A percentile compares a stretch with the other conserved stretches of the same genome.
Conservation (phyloP, 2,113 vertebrate species). For the Oxyura jamaicensis region DNA sequence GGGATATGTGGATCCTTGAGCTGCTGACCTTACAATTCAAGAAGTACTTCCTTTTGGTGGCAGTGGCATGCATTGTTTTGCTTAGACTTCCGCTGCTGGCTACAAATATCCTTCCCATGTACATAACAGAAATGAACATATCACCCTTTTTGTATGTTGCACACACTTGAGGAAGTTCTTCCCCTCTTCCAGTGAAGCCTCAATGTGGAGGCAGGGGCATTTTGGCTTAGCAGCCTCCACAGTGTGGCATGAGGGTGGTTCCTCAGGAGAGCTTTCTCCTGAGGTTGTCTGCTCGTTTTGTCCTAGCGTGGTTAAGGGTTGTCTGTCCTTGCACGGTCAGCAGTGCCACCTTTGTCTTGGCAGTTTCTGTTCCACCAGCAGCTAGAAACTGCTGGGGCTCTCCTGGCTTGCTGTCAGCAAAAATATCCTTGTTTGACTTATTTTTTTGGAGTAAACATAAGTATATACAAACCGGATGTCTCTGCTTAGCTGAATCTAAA, state of each 20-base stretch:
- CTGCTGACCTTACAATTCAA: neutral
- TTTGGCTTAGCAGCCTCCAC: neutral
- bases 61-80: neutral
- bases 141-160: neutral
- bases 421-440: neutral
- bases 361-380: neutral
- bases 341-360: neutral
- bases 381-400: neutral
- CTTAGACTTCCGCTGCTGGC: neutral
- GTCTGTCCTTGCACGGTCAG: no score
- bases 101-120: neutral
- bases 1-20: neutral
- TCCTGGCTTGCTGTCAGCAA: neutral
- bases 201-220: neutral
- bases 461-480: neutral
- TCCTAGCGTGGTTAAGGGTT: no score
- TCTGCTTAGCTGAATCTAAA: neutral
- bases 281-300: no score
- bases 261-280: neutral
- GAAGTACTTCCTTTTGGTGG: neutral
- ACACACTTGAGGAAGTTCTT: neutral
- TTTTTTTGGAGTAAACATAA: neutral
- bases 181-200: neutral
- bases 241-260: neutral
- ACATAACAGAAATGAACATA: neutral